Base-by-base conservation (phyloP, 2,797 vertebrate species). In the Peromyscus eremicus region DNA sequence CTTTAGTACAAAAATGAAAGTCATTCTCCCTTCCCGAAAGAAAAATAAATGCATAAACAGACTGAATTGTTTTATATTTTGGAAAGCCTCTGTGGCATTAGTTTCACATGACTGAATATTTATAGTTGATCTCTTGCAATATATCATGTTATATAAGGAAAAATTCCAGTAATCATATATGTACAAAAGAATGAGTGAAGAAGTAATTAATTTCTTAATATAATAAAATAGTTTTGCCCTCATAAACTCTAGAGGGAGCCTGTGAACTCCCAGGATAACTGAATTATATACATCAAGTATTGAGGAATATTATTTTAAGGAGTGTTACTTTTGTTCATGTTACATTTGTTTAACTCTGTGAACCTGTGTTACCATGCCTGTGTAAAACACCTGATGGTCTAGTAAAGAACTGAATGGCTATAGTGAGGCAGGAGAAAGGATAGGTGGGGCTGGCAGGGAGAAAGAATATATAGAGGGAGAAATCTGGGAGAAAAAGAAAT, bases 121-220 rank as follows among this genome's bases (percentile, higher is more conserved):
- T 68, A 82, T 0, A 85, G n/a, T 43, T 94, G 68, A 25, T 55
- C 27, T 87, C 32, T 3, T 94, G 11, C 32, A 88, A 55, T 57
- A 77, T 57, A 64, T 23, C 9, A 23, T 23, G 25, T 71, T 9
- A 55, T 13, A 0, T 21, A 70, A 43, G 6, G 55, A 40, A 87
- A 91, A 94, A 86, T 70, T 85, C 66, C 8, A 85, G 64, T 29
- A 29, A 40, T 86, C 13, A n/a, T 25, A 1, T 0, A 0, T 10
- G 12, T 73, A 11, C 82, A 46, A 73, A 94, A 95, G 43, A 76
- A 62, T 32, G 11, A 88, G 0, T 82, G 32, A 68, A 88, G 89
- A 90, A 68, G 21, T 6, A 64, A 93, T 40, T 46, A 60, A 62
- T 88, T 84, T 92, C 71, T 96, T 77, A 87, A 52, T 60, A 80